Evolutionary conservation across 2,888 invertebrate species (phyloP).

Genomic region (Timandra comae): DNA sequence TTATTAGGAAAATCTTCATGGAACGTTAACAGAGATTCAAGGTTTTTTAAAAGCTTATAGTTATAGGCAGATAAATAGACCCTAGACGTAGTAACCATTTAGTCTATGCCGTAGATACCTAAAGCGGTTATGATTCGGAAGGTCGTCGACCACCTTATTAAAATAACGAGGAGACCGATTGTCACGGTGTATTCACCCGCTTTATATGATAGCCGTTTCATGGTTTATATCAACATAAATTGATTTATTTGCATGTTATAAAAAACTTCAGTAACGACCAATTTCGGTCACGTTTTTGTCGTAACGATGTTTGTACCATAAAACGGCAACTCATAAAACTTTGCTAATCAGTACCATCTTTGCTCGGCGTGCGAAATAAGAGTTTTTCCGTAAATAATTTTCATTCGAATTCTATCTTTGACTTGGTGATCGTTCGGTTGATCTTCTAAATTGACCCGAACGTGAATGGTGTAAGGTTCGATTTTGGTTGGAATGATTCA

Average conservation of each 20-base stretch:
- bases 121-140: too few relatives aligned
- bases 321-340: slow-evolving; percentile 64
- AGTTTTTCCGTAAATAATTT: slow-evolving; percentile 63
- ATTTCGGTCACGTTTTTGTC: slow-evolving; percentile 46
- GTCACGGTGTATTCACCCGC: too few relatives aligned
- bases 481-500: slow-evolving; percentile 34
- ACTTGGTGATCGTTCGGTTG: slow-evolving; percentile 49
- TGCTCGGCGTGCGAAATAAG: slow-evolving; percentile 54
- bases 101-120: too few relatives aligned
- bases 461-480: slow-evolving; percentile 39
- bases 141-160: too few relatives aligned
- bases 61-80: too few relatives aligned
- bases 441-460: slow-evolving; percentile 39
- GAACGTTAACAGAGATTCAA: too few relatives aligned
- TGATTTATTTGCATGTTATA: slow-evolving; percentile 26
- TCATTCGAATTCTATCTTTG: slow-evolving; percentile 66
- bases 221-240: slow-evolving; percentile 19
- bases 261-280: slow-evolving; percentile 33
- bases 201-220: not conserved
- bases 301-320: slow-evolving; percentile 49
- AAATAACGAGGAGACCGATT: too few relatives aligned
- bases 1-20: too few relatives aligned
- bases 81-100: too few relatives aligned
- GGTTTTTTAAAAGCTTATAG: too few relatives aligned
- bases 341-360: slow-evolving; percentile 63